Percentiles rank a stretch among this genome's conserved stretches.
These are phyloP conservation scores for Ctenicera cuprea DNA, from an alignment of 2,888 invertebrate genomes.

Conservation along the genomic window DNA sequence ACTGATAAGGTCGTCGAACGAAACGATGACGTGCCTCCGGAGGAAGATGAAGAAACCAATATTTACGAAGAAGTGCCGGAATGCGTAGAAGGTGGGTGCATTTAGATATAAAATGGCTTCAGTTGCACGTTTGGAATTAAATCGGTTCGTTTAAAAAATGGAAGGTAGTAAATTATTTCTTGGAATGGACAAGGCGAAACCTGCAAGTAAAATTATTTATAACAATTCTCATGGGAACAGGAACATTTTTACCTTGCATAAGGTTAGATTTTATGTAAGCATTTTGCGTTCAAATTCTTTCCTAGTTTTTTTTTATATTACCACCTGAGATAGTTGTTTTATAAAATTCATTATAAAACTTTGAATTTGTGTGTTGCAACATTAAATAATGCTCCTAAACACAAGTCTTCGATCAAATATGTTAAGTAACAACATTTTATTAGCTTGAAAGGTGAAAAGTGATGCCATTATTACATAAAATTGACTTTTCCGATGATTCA, in stretches of 20 bases:
- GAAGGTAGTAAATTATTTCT: no score
- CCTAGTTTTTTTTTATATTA: no score
- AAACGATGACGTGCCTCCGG: slow-evolving; percentile 29
- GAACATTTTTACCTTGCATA: no score
- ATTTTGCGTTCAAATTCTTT: no score
- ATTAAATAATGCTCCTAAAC: neutral
- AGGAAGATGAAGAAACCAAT: slow-evolving; percentile 29
- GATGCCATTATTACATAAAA: neutral
- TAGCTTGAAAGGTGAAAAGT: slow-evolving; percentile 5
- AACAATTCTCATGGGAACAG: no score
- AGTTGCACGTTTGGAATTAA: no score
- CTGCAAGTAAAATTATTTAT: no score
- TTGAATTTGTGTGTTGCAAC: neutral
- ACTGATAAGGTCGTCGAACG: slow-evolving; percentile 44
- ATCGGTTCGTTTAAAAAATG: no score
- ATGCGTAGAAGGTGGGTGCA: slow-evolving; percentile 42
- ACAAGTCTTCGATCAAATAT: neutral
- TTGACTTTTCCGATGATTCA: slow-evolving; percentile 4
- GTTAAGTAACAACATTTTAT: neutral
- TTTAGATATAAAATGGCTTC: neutral
- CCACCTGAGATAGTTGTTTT: no score
- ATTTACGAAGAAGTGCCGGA: slow-evolving; percentile 45
- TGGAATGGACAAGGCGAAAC: no score
- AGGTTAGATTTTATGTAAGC: no score
- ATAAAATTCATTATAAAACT: no score